Base-by-base conservation (phyloP, 2,888 invertebrate genomes). In the Asteroscopus sphinx region DNA sequence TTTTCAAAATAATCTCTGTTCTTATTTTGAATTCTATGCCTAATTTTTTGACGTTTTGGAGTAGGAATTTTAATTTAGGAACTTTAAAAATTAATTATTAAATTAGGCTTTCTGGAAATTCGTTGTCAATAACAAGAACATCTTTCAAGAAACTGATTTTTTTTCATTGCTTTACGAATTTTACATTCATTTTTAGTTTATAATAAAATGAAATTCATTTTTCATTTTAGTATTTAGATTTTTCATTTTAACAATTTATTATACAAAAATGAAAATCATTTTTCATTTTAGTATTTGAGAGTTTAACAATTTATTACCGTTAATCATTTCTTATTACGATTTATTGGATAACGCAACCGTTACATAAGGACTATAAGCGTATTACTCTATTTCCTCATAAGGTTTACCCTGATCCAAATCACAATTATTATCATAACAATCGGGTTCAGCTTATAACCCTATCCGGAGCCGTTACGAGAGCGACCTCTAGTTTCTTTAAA, bases 401-500 rank as follows among this genome's bases (percentile, higher is more conserved):
- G 87, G 85, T 74, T 84, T 88, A 90, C 91, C 91, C 91, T 91
- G 92, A 90, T 87, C 79, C 73, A 82, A 83, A 87, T 89, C 88
- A 88, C 89, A 87, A 81, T 84, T 81, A 87, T 84, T 79, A 73
- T 58, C 48, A 49, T 74, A 66, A 76, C 77, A 81, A 85, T 87
- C 90, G 88, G 88, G 87, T 80, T 53, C 63, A 79, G 82, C 81
- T 76, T 62, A 21, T 21, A 6, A 68, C 80, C 77, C 65, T 36
- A 62, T 59, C 73, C 82, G 79, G 79, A 90, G 88, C 89, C 88
- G 91, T 68, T 73, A 75, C 84, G 49, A 65, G 61, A 68, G 77
- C 88, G 87, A 83, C 93, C 92, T 91, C 92, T 93, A 91, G 87
- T 91, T 87, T 83, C 65, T 77, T 88, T 89, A 81, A 82, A 85